These are phyloP conservation scores for Patiria miniata DNA, from an alignment of 35 echinoderm and acorn worm genomes.

Conservation along the genomic window DNA sequence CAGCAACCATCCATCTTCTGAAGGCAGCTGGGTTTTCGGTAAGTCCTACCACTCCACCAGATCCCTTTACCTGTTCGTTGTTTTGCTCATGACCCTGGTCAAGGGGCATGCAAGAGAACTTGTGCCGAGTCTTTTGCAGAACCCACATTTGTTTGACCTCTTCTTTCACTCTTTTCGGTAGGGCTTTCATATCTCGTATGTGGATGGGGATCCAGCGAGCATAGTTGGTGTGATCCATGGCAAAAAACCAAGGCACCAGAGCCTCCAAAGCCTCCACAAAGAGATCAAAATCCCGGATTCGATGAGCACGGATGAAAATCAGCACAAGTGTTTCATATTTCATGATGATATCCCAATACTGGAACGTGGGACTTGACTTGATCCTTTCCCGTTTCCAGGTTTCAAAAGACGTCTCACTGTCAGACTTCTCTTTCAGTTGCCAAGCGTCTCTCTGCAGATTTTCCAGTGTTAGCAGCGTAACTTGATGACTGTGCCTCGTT, in stretches of 20 bases:
- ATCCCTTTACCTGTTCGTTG: no score
- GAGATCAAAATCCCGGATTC: slow-evolving; percentile 4
- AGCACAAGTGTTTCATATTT: slow-evolving; percentile 6
- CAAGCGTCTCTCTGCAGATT: no score
- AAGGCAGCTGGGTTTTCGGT: no score
- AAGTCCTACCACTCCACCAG: no score
- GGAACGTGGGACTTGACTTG: not conserved
- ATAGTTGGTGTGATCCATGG: slow-evolving; percentile 47
- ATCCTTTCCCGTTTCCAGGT: not conserved
- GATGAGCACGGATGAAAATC: slow-evolving; percentile 23
- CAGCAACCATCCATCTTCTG: no score
- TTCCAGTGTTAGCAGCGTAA: no score
- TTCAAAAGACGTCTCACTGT: not conserved
- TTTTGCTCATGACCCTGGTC: no score
- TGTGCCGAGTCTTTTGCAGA: not conserved
- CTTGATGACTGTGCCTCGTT: slow-evolving; percentile 51
- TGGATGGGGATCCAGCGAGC: slow-evolving; percentile 65
- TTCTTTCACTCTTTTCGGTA: not conserved
- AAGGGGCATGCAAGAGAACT: not conserved
- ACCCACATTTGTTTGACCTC: not conserved
- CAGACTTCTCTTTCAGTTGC: not conserved
- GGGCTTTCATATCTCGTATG: slow-evolving; percentile 28
- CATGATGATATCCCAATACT: slow-evolving; percentile 3
- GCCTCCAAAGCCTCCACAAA: slow-evolving; percentile 4
- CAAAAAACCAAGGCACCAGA: slow-evolving; percentile 40